Evolutionary conservation across 2,888 invertebrate species (phyloP), one percentile per base, ranked within the genome.

Genomic region (Asteroscopus sphinx): DNA sequence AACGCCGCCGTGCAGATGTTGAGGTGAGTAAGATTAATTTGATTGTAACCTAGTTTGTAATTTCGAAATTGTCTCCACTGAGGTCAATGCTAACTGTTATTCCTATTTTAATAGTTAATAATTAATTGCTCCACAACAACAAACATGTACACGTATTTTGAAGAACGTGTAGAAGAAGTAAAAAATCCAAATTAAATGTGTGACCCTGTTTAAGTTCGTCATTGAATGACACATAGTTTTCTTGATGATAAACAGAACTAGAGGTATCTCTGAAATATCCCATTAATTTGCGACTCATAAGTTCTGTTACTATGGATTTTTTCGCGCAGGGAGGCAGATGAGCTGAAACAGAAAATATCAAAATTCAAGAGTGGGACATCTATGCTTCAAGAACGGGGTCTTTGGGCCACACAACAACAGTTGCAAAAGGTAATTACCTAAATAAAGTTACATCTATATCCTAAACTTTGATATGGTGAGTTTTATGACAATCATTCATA

Each of bases 1-100:
- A 96, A 96, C 90, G 96, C 96, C 83, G 96, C 96, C 86, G 95
- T 96, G 79, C 96, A 96, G 92, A 96, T 96, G 91, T 93, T 96
- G 76, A 96, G 96, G 96, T 96, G 91, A 91, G 94, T 90, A 44
- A 60, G 49, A 49, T 55, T 41, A 40, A 12, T 33, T 63, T 39
- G 11, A n/a, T 30, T 58, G 58, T 73, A 70, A 76, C 76, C 75
- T 71, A 56, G 63, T 54, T 69, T 49, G 25, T 39, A 26, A 53
- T 64, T 57, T 62, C 46, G 47, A 53, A 76, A 62, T 76, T 65
- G 58, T 40, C 33, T 54, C 3, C 3, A 41, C 13, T 35, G 17
- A 30, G 57, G 36, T 63, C 47, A 62, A 25, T 56, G 46, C 4
- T 51, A 32, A 51, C 0, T 37, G 40, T 44, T 44, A 44, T 47